phyloP scores from a whole-genome alignment of 2,888 invertebrate species.

The Drosophila demipolita region DNA sequence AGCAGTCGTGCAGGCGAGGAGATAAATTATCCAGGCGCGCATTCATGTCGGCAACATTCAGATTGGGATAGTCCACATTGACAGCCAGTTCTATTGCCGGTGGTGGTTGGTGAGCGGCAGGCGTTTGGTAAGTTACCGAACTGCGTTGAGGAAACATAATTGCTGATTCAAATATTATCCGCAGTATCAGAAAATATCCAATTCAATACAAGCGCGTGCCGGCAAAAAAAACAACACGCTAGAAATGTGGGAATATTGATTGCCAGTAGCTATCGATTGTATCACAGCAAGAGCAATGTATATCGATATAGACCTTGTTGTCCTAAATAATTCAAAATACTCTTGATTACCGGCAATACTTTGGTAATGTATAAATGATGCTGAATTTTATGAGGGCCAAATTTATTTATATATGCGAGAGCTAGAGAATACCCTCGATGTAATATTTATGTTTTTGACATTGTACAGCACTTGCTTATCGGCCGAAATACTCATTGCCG shows the following conservation, averaged over 20 bases:
- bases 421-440: neutral
- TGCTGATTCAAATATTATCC: neutral
- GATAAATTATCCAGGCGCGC: slow-evolving; percentile 77
- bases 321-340: neutral
- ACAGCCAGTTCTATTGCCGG: slow-evolving; percentile 71
- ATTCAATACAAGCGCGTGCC: slow-evolving; percentile 23
- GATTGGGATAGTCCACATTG: slow-evolving; percentile 83
- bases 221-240: slow-evolving; percentile 4
- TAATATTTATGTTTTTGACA: neutral
- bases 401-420: neutral
- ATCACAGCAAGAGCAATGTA: neutral
- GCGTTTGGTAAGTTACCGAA: slow-evolving; percentile 73
- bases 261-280: neutral
- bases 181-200: neutral
- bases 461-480: slow-evolving; percentile 25
- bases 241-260: neutral
- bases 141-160: slow-evolving; percentile 80
- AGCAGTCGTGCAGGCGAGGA: slow-evolving; percentile 79
- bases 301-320: neutral
- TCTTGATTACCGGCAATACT: neutral
- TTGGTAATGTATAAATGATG: neutral
- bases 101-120: slow-evolving; percentile 79
- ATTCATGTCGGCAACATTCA: slow-evolving; percentile 83
- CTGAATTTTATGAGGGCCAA: neutral
- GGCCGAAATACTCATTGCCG: slow-evolving; percentile 19